These are phyloP conservation scores for Ceratina calcarata DNA, from an alignment of 1,140 invertebrate species.

Conservation along the genomic window DNA sequence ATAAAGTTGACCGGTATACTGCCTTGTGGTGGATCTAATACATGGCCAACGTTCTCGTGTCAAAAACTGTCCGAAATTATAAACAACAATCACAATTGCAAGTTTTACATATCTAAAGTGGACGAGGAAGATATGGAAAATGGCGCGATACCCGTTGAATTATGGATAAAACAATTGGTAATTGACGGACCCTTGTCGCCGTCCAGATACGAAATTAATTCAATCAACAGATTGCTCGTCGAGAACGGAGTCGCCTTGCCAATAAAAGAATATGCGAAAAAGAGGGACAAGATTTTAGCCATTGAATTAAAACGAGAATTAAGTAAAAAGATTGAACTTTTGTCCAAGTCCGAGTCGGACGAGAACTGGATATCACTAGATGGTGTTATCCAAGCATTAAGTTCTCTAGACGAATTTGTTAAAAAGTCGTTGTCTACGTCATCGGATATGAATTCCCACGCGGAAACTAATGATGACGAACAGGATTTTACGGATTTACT, in stretches of 20 bases:
- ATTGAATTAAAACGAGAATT: slow-evolving; percentile 68
- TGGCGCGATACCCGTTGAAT: slow-evolving; percentile 79
- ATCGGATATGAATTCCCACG: neutral
- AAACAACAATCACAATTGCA: slow-evolving; percentile 67
- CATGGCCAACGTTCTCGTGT: slow-evolving; percentile 81
- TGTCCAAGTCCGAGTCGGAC: neutral
- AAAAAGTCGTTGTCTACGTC: too few species aligned
- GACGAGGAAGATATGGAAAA: slow-evolving; percentile 52
- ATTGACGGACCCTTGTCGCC: slow-evolving; percentile 79
- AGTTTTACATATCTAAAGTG: slow-evolving; percentile 73
- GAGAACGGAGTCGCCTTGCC: slow-evolving; percentile 82
- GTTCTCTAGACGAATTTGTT: neutral
- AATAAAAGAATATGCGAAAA: slow-evolving; percentile 69
- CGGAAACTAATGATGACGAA: neutral
- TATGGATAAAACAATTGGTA: slow-evolving; percentile 80
- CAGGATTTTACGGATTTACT: neutral
- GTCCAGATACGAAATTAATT: slow-evolving; percentile 79
- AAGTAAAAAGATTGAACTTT: neutral
- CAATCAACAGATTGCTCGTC: slow-evolving; percentile 81
- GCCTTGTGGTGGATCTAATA: slow-evolving; percentile 78
- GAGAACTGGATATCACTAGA: slow-evolving; percentile 26
- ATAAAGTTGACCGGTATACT: slow-evolving; percentile 82
- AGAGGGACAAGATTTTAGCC: slow-evolving; percentile 62
- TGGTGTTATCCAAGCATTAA: neutral
- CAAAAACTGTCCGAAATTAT: slow-evolving; percentile 81